phyloP scores from a whole-genome alignment of 2,113 vertebrate species.

The Rhegmatorhina hoffmannsi region DNA sequence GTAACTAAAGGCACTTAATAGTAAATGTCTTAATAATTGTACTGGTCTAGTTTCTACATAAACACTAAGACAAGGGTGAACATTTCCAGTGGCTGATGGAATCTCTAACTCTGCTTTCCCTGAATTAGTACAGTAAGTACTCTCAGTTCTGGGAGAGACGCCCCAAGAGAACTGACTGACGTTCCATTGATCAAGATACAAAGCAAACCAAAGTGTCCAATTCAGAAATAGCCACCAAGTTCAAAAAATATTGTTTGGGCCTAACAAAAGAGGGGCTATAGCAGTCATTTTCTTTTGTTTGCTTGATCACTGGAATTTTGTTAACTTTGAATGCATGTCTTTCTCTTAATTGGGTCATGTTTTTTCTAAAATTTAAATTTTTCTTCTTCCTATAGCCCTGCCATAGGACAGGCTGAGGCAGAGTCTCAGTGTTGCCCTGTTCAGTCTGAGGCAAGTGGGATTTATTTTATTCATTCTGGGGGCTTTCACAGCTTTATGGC shows the following conservation, averaged over 20 bases:
- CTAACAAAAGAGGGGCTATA: conserved; percentile 36
- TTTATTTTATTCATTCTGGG: conserved; percentile 89
- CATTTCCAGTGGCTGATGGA: conserved; percentile 46
- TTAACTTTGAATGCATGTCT: conserved; percentile 78
- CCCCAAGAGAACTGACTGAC: neutral
- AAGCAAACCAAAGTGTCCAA: conserved; percentile 30
- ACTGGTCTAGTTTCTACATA: conserved; percentile 67
- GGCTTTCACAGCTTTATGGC: conserved; percentile 93
- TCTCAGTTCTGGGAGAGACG: conserved; percentile 1
- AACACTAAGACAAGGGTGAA: conserved; percentile 28
- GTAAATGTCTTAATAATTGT: conserved; percentile 71
- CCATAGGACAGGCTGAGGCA: conserved; percentile 98
- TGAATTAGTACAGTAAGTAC: conserved; percentile 37
- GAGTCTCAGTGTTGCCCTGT: conserved; percentile 98
- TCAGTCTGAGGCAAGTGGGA: conserved; percentile 99
- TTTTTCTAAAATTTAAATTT: conserved; percentile 96
- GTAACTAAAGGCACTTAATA: neutral
- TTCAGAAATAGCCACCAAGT: conserved; percentile 28
- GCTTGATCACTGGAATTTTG: conserved; percentile 79
- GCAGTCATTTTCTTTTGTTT: conserved; percentile 65
- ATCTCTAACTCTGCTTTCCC: conserved; percentile 18
- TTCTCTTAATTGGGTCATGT: conserved; percentile 81
- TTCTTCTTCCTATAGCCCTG: conserved; percentile 98
- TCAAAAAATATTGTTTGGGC: neutral
- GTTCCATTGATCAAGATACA: conserved; percentile 69